Evolutionary conservation across 2,888 invertebrate genomes (phyloP).

Genomic region (Meteorus colon): DNA sequence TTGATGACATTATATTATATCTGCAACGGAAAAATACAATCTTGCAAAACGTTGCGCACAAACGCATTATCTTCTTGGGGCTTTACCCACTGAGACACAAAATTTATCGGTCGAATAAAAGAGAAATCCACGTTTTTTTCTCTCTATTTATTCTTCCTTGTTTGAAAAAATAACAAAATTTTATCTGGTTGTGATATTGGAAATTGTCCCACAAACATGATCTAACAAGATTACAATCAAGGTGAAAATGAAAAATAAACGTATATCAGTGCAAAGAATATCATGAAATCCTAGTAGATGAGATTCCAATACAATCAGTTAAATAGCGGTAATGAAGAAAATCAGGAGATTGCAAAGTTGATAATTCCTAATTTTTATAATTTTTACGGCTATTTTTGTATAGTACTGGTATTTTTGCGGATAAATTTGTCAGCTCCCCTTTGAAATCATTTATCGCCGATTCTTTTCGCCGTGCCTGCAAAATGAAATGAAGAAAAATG

Average conservation of each 20-base stretch:
- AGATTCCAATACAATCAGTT: not conserved
- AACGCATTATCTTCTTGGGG: not conserved
- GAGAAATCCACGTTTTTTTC: not conserved
- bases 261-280: not conserved
- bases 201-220: not conserved
- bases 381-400: slow-evolving; percentile 21
- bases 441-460: not conserved
- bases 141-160: not conserved
- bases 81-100: not conserved
- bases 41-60: not conserved
- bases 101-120: slow-evolving; percentile 4
- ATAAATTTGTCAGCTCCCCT: not conserved
- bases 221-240: not conserved
- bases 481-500: slow-evolving; percentile 4
- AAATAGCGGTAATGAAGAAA: not conserved
- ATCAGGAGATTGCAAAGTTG: not conserved
- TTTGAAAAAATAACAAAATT: not conserved
- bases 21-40: slow-evolving; percentile 3
- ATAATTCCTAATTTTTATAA: slow-evolving; percentile 21
- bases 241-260: not conserved
- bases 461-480: slow-evolving; percentile 21
- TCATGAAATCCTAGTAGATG: not conserved
- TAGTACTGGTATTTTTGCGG: slow-evolving; percentile 31
- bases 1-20: not conserved
- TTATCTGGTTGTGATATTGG: not conserved